These are phyloP conservation scores for Aythya baeri DNA, from an alignment of 2,113 vertebrate genomes.

Conservation along the genomic window DNA sequence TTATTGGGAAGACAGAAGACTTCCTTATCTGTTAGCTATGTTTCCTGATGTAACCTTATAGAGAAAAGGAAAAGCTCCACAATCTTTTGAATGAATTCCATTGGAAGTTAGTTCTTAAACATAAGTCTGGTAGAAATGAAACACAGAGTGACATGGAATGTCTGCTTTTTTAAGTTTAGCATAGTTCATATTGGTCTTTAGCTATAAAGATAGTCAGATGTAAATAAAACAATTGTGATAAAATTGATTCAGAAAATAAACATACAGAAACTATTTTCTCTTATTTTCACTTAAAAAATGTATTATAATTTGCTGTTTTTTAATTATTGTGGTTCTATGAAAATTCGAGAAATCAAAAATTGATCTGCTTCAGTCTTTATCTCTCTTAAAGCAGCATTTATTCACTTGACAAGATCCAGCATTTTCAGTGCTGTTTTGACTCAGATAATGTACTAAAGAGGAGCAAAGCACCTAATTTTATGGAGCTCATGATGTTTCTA, in stretches of 20 bases:
- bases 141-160: background rate
- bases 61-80: background rate
- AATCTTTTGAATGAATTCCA: background rate
- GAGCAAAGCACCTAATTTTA: background rate
- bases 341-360: background rate
- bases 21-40: background rate
- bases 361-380: background rate
- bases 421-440: background rate
- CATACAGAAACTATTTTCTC: background rate
- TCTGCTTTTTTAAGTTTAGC: background rate
- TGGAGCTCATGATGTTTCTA: background rate
- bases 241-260: background rate
- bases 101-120: background rate
- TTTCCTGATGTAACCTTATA: background rate
- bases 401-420: background rate
- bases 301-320: background rate
- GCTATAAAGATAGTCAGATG: background rate
- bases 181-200: background rate
- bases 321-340: background rate
- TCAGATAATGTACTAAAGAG: background rate
- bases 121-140: background rate
- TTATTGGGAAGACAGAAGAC: background rate
- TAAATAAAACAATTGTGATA: background rate
- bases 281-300: background rate
- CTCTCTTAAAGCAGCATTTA: background rate